These are phyloP conservation scores for Epizoanthus ramosus DNA, from an alignment of 92 coral and sea anemone genomes.

Conservation along the genomic window DNA sequence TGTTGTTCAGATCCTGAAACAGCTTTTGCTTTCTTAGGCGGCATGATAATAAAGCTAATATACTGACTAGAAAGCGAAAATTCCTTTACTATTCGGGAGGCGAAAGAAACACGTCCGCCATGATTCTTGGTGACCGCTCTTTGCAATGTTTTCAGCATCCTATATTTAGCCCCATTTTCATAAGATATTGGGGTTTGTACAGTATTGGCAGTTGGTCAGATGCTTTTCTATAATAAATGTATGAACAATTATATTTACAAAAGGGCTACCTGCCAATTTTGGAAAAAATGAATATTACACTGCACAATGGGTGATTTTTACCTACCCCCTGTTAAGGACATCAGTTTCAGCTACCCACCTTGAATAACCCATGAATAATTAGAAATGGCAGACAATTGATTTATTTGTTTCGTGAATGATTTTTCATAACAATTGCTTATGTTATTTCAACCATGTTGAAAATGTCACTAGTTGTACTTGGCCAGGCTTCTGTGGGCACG, in stretches of 20 bases:
- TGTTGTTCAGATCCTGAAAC: too few relatives aligned
- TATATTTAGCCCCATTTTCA: background rate
- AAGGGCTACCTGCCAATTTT: conserved; percentile 4
- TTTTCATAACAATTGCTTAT: conserved; percentile 25
- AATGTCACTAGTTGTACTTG: conserved; percentile 7
- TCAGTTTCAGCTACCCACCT: too few relatives aligned
- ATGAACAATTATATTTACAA: conserved; percentile 18
- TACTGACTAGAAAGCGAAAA: too few relatives aligned
- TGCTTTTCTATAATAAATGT: background rate
- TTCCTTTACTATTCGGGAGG: too few relatives aligned
- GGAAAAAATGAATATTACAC: conserved; percentile 3
- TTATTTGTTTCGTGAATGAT: conserved; percentile 19
- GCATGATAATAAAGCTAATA: too few relatives aligned
- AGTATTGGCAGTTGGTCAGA: background rate
- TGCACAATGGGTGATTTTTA: conserved; percentile 2
- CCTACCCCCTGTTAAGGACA: too few relatives aligned
- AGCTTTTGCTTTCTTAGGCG: too few relatives aligned
- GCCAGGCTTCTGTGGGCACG: conserved; percentile 19
- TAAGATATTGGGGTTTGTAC: conserved; percentile 5
- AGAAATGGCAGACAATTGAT: conserved; percentile 14
- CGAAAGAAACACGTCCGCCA: too few relatives aligned
- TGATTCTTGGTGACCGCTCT: too few relatives aligned
- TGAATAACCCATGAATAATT: background rate
- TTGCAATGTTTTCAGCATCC: conserved; percentile 21
- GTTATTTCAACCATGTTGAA: conserved; percentile 18